A percentile compares a stretch with the other conserved stretches of the same genome.
phyloP scores from a whole-genome alignment of 2,113 vertebrate genomes.

The Asarcornis scutulata region DNA sequence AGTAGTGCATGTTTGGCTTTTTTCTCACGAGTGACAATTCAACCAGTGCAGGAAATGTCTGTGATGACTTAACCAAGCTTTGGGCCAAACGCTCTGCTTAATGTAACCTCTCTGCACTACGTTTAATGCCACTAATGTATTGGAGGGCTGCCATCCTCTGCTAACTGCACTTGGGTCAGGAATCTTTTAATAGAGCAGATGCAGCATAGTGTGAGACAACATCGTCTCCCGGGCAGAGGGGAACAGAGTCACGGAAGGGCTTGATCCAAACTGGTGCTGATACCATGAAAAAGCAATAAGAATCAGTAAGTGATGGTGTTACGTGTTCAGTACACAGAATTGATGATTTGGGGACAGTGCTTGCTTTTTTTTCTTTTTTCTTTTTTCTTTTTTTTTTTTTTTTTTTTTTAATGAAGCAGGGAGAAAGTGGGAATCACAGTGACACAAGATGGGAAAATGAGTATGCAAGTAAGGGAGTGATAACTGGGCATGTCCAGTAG shows the following conservation, averaged over 20 bases:
- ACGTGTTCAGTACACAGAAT: fast-evolving
- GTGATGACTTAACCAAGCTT: not conserved
- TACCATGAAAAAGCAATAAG: not conserved
- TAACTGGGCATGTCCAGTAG: not conserved
- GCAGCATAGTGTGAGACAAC: not conserved
- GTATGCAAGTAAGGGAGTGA: not conserved
- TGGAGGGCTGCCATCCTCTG: not conserved
- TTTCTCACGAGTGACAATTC: not conserved
- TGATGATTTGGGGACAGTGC: not conserved
- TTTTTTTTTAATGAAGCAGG: not conserved
- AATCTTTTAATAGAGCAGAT: not conserved
- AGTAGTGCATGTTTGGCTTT: fast-evolving
- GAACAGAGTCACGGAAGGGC: not conserved
- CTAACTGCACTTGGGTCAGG: not conserved
- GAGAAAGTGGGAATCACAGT: not conserved
- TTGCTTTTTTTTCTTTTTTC: too few relatives aligned
- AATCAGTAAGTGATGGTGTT: not conserved
- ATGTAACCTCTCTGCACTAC: fast-evolving
- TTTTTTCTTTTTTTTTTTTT: too few relatives aligned
- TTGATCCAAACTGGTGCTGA: not conserved
- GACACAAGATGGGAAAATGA: fast-evolving
- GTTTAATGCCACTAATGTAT: not conserved
- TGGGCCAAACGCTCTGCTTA: not conserved
- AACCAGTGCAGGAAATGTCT: not conserved
- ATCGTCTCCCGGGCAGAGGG: not conserved